These are phyloP conservation scores for Micrasema minimum DNA, from an alignment of 1,140 invertebrate species.

Conservation along the genomic window DNA sequence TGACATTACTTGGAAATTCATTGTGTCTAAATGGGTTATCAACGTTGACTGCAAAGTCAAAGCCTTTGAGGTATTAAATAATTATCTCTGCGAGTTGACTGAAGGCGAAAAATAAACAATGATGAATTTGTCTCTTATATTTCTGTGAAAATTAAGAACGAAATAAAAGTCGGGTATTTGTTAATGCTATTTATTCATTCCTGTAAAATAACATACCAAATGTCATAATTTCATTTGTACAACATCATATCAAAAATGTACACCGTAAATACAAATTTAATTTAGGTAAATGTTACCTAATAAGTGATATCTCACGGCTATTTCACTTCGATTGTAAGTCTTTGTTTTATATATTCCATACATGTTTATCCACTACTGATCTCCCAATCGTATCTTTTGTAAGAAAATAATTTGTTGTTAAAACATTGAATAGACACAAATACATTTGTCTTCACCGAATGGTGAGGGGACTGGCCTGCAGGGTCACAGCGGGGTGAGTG, in stretches of 20 bases:
- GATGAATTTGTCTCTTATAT: too few species aligned
- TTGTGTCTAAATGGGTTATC: too few species aligned
- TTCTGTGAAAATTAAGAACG: not conserved
- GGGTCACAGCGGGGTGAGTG: not conserved
- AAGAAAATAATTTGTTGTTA: constrained; percentile 40
- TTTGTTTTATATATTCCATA: constrained; percentile 51
- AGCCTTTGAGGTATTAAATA: too few species aligned
- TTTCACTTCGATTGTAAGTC: constrained; percentile 51
- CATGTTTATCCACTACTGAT: constrained; percentile 38
- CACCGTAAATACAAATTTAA: constrained; percentile 67
- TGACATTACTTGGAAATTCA: too few species aligned
- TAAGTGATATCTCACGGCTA: constrained; percentile 52
- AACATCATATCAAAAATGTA: constrained; percentile 70
- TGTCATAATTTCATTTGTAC: constrained; percentile 68
- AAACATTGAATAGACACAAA: constrained; percentile 44
- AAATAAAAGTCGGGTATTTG: constrained; percentile 32
- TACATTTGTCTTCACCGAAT: constrained; percentile 23
- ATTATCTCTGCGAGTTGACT: too few species aligned
- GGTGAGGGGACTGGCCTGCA: not conserved
- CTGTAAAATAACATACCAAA: constrained; percentile 70
- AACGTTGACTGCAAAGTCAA: too few species aligned
- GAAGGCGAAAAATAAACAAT: too few species aligned
- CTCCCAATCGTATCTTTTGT: constrained; percentile 36
- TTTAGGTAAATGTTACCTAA: constrained; percentile 66
- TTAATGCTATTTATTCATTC: constrained; percentile 60